Base-by-base conservation (phyloP, 1,140 invertebrate species). In the Dendroctonus ponderosae region DNA sequence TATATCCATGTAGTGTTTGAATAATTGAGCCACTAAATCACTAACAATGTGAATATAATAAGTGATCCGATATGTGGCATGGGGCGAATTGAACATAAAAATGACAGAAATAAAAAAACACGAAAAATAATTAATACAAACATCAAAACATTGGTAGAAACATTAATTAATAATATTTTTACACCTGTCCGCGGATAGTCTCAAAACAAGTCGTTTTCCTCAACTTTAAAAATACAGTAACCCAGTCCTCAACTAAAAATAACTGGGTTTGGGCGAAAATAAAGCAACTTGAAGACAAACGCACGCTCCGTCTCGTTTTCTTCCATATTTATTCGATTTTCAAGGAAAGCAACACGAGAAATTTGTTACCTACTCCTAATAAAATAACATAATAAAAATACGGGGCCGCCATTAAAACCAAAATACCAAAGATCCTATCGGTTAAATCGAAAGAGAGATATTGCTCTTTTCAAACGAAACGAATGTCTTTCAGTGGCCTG, bases 351-450 rank as follows among this genome's bases (percentile, higher is more conserved):
- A 63, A 63, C 50, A 54, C n/a, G 26, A 53, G 11, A 41, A 63
- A 63, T 63, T 63, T 63, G 50, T 63, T 54, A 62, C 43, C 52
- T 26, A 26, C 50, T 9, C 42, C 11, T 51, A 62, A 51, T 62
- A 62, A 62, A 62, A 62, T 52, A 52, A 62, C 56, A 52, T 62
- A 62, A 52, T 62, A 62, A 62, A 60, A 62, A 41, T 53, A 44
- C 61, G 38, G 51, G 26, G 42, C 38, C 58, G 7, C 61, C 51
- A 63, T 63, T 54, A 63, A 63, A 63, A 54, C 15, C 7, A 15
- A 59, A 63, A 53, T 63, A 53, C 61, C 61, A 63, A 63, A 63
- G 61, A 63, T 63, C 49, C 14, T 63, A 63, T 63, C 61, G 41
- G 15, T 37, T 26, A 54, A 63, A 63, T 63, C 61, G 61, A 63